Base-by-base conservation (phyloP, 2,797 vertebrate genomes). In the Tragopan temminckii region DNA sequence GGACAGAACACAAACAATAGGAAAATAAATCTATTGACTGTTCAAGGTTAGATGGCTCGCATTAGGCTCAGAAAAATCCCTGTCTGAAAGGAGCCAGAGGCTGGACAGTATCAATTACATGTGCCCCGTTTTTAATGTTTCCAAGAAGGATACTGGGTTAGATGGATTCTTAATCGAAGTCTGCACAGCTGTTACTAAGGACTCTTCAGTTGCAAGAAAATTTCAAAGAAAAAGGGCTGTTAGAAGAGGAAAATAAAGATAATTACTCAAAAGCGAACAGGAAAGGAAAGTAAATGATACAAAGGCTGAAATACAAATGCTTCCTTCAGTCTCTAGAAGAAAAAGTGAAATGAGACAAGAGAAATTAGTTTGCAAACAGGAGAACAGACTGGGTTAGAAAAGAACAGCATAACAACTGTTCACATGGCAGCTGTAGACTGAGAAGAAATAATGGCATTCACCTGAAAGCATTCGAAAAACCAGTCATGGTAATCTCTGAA, bases 181-280 rank as follows among this genome's bases (percentile, higher is more conserved):
- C 89, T 80, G 78, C 88, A 85, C 35, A 85, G 46, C 66, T 93
- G 69, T 83, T 85, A 82, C 38, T 62, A 80, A 94, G 40, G 88
- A 27, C 66, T 66, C 85, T 77, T 83, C 42, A 63, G 42, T 91
- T 72, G 43, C 62, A 87, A 71, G 58, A 75, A 81, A 89, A 85
- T 13, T 43, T 35, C 27, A 84, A 69, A 80, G 53, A 85, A 75
- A 70, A 19, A 6, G 1, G 20, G 62, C 35, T 21, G 16, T 80
- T 81, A 88, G 50, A 79, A 69, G 42, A 70, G 15, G 15, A 86
- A 91, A 91, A 81, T 33, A 62, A 43, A 70, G 46, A 63, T 80
- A 94, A 88, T 91, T 74, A 79, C 24, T 57, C 35, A 76, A 9
- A 76, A 36, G 81, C 50, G 85, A 91, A 89, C 24, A 84, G n/a